Evolutionary conservation across 2,797 vertebrate species (phyloP).

Genomic region (Mycteria americana): DNA sequence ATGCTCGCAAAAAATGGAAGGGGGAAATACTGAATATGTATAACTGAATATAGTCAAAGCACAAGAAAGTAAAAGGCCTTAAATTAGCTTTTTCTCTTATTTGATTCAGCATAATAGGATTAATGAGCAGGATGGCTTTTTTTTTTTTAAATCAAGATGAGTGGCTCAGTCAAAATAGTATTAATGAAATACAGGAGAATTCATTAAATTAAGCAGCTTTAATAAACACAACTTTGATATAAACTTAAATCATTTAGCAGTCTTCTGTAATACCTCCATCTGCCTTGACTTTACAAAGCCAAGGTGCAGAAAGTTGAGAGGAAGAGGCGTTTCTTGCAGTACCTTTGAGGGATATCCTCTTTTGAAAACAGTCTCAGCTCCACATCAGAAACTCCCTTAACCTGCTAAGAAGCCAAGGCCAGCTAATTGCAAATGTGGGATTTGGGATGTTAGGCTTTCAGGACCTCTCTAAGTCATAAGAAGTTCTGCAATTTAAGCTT

Average conservation of each 20-base stretch:
- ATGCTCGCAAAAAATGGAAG: neutral
- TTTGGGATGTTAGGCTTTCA: neutral
- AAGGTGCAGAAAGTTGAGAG: neutral
- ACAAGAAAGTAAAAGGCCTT: neutral
- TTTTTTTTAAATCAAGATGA: neutral
- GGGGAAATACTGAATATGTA: neutral
- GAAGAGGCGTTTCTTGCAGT: neutral
- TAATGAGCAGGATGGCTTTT: constrained; percentile 19
- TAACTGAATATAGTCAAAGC: neutral
- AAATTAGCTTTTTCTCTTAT: neutral
- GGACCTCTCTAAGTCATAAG: neutral
- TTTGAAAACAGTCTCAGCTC: neutral
- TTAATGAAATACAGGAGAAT: neutral
- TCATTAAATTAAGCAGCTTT: neutral
- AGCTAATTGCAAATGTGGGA: neutral
- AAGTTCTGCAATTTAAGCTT: neutral
- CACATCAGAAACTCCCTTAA: neutral
- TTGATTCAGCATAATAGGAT: neutral
- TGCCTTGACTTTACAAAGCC: neutral
- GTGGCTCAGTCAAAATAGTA: neutral
- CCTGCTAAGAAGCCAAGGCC: neutral
- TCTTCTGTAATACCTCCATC: neutral
- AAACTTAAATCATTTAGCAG: neutral
- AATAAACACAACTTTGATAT: neutral
- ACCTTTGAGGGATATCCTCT: neutral